phyloP scores from a whole-genome alignment of 2,888 invertebrate species.

The Dugesia japonica region DNA sequence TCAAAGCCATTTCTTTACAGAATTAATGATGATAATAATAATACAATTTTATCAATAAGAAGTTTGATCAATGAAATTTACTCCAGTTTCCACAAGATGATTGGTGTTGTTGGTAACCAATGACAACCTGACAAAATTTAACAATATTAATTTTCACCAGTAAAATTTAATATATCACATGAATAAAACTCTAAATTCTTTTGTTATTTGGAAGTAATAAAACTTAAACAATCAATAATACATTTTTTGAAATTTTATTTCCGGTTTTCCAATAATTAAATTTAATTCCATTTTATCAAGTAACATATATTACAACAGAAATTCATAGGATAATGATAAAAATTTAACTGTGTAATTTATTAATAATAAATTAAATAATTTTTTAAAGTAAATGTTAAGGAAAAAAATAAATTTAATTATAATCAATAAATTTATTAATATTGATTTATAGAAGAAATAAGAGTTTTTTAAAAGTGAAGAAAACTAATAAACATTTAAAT shows the following conservation, averaged over 20 bases:
- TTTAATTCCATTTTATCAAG: too few relatives aligned
- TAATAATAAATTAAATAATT: too few relatives aligned
- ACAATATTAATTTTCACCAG: neutral
- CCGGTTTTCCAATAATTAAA: too few relatives aligned
- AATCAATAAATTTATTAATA: too few relatives aligned
- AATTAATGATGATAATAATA: neutral
- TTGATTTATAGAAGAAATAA: too few relatives aligned
- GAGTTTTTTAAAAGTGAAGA: too few relatives aligned
- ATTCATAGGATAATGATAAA: too few relatives aligned
- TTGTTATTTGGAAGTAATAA: neutral
- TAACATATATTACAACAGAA: too few relatives aligned
- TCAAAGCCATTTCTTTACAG: neutral
- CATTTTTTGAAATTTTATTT: neutral
- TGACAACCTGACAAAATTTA: neutral
- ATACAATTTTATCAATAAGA: neutral
- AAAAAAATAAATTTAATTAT: too few relatives aligned
- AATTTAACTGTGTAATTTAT: too few relatives aligned
- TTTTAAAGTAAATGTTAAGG: too few relatives aligned
- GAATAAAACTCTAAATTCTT: neutral
- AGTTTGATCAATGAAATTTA: neutral
- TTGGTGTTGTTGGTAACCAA: constrained; percentile 8
- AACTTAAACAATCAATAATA: neutral
- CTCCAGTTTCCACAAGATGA: neutral
- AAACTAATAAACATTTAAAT: too few relatives aligned
- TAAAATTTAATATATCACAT: neutral